Base-by-base conservation (phyloP, 1,140 invertebrate genomes). In the Magallana angulata region DNA sequence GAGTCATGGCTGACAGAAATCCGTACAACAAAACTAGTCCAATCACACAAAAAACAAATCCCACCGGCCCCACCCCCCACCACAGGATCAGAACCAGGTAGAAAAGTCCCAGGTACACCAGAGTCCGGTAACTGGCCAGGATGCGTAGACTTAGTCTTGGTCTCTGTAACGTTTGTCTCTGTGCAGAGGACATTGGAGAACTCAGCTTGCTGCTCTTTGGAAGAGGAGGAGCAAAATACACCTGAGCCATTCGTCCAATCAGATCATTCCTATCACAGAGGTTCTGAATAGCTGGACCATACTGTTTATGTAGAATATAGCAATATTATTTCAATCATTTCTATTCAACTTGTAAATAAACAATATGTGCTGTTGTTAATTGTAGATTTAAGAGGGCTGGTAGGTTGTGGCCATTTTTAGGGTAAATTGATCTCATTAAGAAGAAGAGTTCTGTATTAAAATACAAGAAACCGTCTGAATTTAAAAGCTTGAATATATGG, bases 121-220 rank as follows among this genome's bases (percentile, higher is more conserved):
- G 92, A 36, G 96, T 96, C 60, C 96, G 95, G 88, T 97, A 96
- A 85, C 96, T 96, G 3, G 96, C 97, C 7, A 97, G 94, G 80
- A 95, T 93, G 64, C 97, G 95, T 14, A 98, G 94, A 91, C 96
- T 97, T 12, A 98, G 84, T 86, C 97, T 95, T 5, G 97, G 96
- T 1, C 96, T 97, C 14, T 97, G 92, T 8, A 96, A 93, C 90
- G 95, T 94, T 87, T 95, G 94, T 0, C 96, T 94, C 12, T 96
- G 93, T 57, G 94, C 95, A 57, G 96, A 96, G 84, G 96, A 96
- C 81, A 96, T 96, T 58, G 92, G 93, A 3, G 93, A 92, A 3
- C 95, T 96, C 85, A 95, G 93, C 87, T 96, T 97, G 85, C 93
- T 86, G 56, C 88, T 83, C 24, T 81, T 86, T 8, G 89, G 80